Conservation (phyloP, 2,888 invertebrate species). For the Cheilosia vernalis region DNA sequence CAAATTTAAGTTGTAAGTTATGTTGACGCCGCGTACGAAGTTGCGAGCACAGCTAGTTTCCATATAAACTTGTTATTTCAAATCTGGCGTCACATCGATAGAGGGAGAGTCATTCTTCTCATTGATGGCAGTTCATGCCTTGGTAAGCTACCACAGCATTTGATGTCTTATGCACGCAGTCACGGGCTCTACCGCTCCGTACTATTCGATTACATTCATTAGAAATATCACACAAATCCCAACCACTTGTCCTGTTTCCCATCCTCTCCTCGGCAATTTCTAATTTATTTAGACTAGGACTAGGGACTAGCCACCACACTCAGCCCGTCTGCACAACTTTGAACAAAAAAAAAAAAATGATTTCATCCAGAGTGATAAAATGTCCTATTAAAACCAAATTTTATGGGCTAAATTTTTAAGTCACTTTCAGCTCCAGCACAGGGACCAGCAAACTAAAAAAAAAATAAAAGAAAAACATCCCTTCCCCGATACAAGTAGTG, state of each 20-base stretch:
- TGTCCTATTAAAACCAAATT: conserved; percentile 34
- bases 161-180: no score
- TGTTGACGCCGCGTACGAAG: no score
- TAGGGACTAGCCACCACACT: background rate
- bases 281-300: background rate
- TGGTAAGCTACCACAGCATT: no score
- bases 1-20: no score
- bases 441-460: background rate
- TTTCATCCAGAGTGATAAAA: conserved; percentile 40
- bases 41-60: no score
- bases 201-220: background rate
- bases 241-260: background rate
- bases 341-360: conserved; percentile 8
- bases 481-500: conserved; percentile 17
- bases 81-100: no score
- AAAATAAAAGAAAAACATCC: background rate
- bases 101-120: no score
- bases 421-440: conserved; percentile 34
- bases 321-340: background rate
- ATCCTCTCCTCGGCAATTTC: background rate
- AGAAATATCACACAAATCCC: background rate
- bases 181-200: no score
- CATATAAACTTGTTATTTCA: no score
- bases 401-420: conserved; percentile 47
- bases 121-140: no score